phyloP scores from a whole-genome alignment of 2,113 vertebrate species.

The Corythornis vintsioides region DNA sequence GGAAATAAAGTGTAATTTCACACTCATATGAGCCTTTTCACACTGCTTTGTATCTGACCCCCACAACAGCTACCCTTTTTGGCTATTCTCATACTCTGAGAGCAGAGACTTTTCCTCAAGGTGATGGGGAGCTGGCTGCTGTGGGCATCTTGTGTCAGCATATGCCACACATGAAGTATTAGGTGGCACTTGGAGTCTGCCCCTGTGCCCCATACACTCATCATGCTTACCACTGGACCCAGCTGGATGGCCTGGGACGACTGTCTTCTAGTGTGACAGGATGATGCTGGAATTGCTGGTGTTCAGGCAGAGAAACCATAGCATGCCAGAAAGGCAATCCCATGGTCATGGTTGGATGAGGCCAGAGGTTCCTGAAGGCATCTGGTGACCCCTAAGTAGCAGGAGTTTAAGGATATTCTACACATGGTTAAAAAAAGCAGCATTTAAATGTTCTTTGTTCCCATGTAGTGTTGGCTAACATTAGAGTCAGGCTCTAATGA shows the following conservation, averaged over 20 bases:
- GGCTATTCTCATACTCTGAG: not conserved
- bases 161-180: not conserved
- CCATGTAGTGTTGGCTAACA: not conserved
- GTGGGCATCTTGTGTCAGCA: fast-evolving
- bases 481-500: not conserved
- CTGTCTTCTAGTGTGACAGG: not conserved
- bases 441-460: not conserved
- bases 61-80: not conserved
- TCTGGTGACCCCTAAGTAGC: not conserved
- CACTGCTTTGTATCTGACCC: not conserved
- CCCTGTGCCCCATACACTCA: not conserved
- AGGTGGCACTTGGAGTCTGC: not conserved
- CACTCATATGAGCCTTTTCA: not conserved
- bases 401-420: not conserved
- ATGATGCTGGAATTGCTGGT: not conserved
- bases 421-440: not conserved
- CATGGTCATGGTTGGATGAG: fast-evolving
- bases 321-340: not conserved
- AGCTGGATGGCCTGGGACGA: not conserved
- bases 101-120: not conserved
- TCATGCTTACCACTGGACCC: not conserved
- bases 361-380: not conserved
- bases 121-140: not conserved
- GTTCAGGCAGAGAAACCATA: not conserved
- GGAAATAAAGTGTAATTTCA: constrained; percentile 2